phyloP scores from a whole-genome alignment of 2,113 vertebrate genomes.

The Diglossa brunneiventris region DNA sequence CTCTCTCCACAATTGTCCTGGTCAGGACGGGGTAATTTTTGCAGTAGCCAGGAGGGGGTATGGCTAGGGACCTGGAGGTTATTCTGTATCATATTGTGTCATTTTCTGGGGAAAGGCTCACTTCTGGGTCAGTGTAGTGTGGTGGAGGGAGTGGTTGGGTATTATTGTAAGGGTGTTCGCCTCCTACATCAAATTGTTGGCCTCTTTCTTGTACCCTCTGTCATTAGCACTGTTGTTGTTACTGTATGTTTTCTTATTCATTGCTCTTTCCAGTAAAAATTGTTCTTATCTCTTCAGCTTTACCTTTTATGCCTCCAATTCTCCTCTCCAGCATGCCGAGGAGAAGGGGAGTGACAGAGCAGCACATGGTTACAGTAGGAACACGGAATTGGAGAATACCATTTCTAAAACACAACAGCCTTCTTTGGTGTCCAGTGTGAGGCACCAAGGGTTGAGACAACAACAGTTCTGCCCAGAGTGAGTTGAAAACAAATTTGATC shows the following conservation, averaged over 20 bases:
- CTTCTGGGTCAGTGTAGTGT: background rate
- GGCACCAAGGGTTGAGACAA: background rate
- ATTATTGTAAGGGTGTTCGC: fast-evolving
- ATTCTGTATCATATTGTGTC: background rate
- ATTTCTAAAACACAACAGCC: background rate
- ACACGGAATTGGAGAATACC: background rate
- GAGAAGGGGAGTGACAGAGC: background rate
- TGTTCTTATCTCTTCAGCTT: background rate
- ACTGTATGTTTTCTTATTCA: background rate
- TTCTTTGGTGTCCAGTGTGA: background rate
- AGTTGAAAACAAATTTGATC: background rate
- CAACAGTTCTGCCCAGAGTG: background rate
- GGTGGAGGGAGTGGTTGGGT: background rate
- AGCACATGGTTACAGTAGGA: background rate
- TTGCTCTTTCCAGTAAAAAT: background rate
- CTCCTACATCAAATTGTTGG: background rate
- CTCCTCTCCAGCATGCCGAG: background rate
- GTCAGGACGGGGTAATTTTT: background rate
- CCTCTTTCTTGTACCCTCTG: background rate
- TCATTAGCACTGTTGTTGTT: background rate
- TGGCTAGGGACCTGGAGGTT: background rate
- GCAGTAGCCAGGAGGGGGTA: background rate
- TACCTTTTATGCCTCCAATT: background rate
- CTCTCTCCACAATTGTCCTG: background rate
- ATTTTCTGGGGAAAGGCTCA: background rate